Base-by-base conservation (phyloP, 2,888 invertebrate species). In the Agrilus mali region DNA sequence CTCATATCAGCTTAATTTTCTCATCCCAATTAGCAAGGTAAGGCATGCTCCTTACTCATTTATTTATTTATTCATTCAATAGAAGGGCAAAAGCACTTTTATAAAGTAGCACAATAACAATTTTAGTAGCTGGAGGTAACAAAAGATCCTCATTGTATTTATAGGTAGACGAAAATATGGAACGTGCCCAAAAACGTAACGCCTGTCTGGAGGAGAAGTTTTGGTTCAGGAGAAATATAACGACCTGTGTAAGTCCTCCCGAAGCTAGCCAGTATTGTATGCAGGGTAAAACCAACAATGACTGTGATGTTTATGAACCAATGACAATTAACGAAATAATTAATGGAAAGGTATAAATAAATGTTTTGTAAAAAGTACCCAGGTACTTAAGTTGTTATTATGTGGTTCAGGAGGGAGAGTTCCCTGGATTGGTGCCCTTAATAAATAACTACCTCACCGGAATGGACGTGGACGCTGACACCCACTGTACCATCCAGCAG, bases 401-500 rank as follows among this genome's bases (percentile, higher is more conserved):
- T 33, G 20, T 45, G 35, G 55, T 65, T 33, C 53, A 88, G 86
- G 80, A 81, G 47, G 86, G 84, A 45, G 80, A 82, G 47, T 99
- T 97, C 71, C 94, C 95, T 17, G 98, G 98, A 0, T 72, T 99
- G 55, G 81, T 96, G 52, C 89, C 95, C 4, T 71, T 99, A 55
- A 92, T 98, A 48, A 86, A 92, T 63, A 89, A 86, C 56, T 98
- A 94, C 69, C 73, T 98, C 56, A 85, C 86, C 52, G 87, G 86
- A 47, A 90, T 96, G 80, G 96, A 98, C 65, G 88, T 96, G 40
- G 98, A 98, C 70, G 93, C 95, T 2, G 97, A 97, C 67, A 97
- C 96, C 34, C 88, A 92, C 65, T 97, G 97, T 70, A 93, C 94
- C 7, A 87, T 98, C 58, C 87, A 89, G 65, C 90, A 95, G 69